These are phyloP conservation scores for Drosophila helvetica DNA, from an alignment of 2,888 invertebrate genomes.

Conservation along the genomic window DNA sequence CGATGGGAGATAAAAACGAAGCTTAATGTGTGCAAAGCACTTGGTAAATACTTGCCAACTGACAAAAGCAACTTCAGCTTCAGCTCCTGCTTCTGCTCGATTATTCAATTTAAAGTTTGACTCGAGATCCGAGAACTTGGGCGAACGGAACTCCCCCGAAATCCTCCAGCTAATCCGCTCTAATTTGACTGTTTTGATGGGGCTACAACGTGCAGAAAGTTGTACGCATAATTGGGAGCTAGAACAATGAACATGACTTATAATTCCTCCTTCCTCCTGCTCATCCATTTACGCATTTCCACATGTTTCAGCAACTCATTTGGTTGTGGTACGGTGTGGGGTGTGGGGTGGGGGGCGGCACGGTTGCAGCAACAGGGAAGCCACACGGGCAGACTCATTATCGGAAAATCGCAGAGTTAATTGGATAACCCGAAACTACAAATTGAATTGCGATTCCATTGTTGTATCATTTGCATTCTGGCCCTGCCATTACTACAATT, in stretches of 20 bases:
- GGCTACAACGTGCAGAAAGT: neutral
- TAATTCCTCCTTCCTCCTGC: neutral
- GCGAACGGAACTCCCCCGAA: constrained; percentile 32
- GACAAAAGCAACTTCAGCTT: constrained; percentile 59
- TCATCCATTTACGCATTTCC: neutral
- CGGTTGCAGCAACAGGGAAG: neutral
- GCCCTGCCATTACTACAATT: constrained; percentile 15
- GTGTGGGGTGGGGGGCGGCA: too few relatives aligned
- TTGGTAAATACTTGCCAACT: constrained; percentile 70
- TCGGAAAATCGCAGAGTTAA: constrained; percentile 28
- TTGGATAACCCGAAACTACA: constrained; percentile 25
- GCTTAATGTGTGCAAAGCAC: constrained; percentile 62
- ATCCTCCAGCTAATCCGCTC: constrained; percentile 25
- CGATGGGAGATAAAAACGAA: constrained; percentile 57
- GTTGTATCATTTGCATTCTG: constrained; percentile 27
- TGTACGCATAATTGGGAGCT: neutral
- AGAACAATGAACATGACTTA: neutral
- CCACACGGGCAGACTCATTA: constrained; percentile 1
- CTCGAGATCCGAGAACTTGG: constrained; percentile 13
- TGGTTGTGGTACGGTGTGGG: neutral
- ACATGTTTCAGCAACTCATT: neutral
- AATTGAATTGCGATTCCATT: constrained; percentile 39
- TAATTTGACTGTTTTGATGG: constrained; percentile 38
- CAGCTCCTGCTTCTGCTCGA: constrained; percentile 50
- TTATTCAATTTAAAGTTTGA: constrained; percentile 66